These are phyloP conservation scores for Meriones psammophilus DNA, from an alignment of 2,797 vertebrate genomes.

Conservation along the genomic window DNA sequence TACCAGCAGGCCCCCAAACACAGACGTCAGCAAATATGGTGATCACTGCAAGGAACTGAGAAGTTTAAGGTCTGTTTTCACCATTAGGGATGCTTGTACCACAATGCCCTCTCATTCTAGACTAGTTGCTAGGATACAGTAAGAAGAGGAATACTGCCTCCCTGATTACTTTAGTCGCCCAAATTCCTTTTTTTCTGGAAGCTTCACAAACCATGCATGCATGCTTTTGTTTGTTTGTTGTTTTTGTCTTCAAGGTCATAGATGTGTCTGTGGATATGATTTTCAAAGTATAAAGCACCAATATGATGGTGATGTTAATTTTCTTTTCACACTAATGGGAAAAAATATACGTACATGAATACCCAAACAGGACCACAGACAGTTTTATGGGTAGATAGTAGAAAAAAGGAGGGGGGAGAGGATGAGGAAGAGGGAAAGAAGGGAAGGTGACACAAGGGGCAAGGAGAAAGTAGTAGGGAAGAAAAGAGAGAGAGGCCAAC, in stretches of 20 bases:
- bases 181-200: constrained; percentile 18
- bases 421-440: no score
- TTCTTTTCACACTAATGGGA: constrained; percentile 54
- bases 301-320: constrained; percentile 47
- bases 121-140: neutral
- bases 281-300: constrained; percentile 61
- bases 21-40: neutral
- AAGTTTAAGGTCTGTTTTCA: constrained; percentile 16
- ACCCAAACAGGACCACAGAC: constrained; percentile 3
- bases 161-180: neutral
- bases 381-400: neutral
- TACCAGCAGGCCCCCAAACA: neutral
- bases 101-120: neutral
- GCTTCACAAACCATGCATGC: constrained; percentile 36
- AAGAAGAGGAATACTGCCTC: neutral
- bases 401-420: neutral
- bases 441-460: neutral
- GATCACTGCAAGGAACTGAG: neutral
- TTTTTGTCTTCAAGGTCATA: constrained; percentile 56
- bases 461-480: no score
- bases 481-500: neutral
- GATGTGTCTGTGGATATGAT: constrained; percentile 56
- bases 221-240: neutral
- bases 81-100: neutral
- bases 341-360: neutral